Evolutionary conservation across 2,797 vertebrate species (phyloP).

Genomic region (Rhynchotus rufescens): DNA sequence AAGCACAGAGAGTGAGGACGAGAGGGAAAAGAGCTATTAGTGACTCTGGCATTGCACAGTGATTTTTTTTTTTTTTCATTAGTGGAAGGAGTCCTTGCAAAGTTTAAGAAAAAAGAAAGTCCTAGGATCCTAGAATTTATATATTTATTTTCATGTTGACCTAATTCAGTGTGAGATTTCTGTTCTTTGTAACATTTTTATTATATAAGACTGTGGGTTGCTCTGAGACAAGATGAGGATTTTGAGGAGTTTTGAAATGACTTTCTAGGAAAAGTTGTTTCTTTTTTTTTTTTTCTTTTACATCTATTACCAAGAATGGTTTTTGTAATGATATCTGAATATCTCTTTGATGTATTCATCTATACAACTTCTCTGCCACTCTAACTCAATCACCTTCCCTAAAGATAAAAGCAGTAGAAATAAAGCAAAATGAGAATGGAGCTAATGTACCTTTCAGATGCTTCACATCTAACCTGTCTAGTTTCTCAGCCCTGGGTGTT

Average conservation of each 20-base stretch:
- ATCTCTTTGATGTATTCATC: neutral
- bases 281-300: neutral
- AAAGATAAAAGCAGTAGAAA: neutral
- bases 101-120: neutral
- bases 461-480: neutral
- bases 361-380: neutral
- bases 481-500: neutral
- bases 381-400: neutral
- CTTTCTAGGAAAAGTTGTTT: neutral
- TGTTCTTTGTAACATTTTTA: neutral
- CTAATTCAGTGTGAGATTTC: neutral
- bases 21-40: neutral
- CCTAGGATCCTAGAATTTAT: neutral
- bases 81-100: neutral
- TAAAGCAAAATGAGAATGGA: neutral
- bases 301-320: neutral
- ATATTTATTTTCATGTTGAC: neutral
- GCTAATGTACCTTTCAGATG: neutral
- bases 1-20: accelerated
- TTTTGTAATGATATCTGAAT: neutral
- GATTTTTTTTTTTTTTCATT: neutral
- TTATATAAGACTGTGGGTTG: neutral
- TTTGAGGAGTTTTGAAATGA: neutral
- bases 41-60: neutral
- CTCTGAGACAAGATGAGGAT: neutral